Evolutionary conservation across 1,140 invertebrate genomes (phyloP), one percentile per base, ranked within the genome.

Genomic region (Drosophila truncata): DNA sequence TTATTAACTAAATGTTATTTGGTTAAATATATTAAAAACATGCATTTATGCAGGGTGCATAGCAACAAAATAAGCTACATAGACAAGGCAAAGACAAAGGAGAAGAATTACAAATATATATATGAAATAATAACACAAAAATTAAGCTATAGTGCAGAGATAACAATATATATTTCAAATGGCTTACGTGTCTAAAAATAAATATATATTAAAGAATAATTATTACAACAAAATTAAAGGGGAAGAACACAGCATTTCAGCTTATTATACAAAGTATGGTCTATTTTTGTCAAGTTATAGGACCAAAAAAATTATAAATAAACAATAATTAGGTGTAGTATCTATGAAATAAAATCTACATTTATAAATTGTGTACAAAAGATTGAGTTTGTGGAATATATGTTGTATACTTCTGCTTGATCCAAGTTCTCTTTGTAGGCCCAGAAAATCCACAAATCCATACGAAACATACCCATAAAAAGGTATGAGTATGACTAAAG

Each of bases 41-140:
- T 33, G 59, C 20, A 13, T 33, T 13, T 44, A 47, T 66, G 59
- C 42, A 20, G 47, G 31, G 66, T 70, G 66, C 66, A 55, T 33
- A 66, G 58, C 64, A 46, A 78, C 63, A 47, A 70, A 46, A 54
- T 54, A 69, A 23, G 62, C 62, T 70, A 70, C 66, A 70, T 54
- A 70, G 63, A 61, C 75, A 72, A 73, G 73, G 63, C 55, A 66
- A 33, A 49, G 37, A 65, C 14, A 66, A 52, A 65, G 75, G 31
- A 55, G 13, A 57, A 60, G 11, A 79, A 42, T 63, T 47, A 75
- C 54, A 37, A 58, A 64, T 11, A 49, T 42, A 29, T 23, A 10
- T 35, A 54, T 25, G n/a, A 77, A 62, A 80, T 35, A 50, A 58
- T 59, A 70, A 78, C 41, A 78, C 37, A 50, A 49, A 65, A 41